These are phyloP conservation scores for Ylistrum balloti DNA, from an alignment of 1,140 invertebrate species.

Conservation along the genomic window DNA sequence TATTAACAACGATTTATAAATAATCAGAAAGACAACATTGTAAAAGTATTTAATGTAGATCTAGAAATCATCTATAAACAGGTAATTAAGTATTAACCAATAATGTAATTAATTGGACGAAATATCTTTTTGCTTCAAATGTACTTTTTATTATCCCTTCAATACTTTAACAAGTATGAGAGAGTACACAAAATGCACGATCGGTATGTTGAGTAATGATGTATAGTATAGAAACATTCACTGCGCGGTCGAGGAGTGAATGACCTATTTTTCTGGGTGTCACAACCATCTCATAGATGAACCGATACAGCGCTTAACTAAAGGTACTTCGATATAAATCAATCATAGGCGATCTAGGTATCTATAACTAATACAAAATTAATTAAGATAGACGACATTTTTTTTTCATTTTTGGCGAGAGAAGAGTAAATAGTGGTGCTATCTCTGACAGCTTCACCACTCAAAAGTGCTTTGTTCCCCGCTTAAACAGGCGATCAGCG, in stretches of 20 bases:
- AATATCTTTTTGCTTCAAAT: too few species aligned
- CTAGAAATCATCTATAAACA: too few species aligned
- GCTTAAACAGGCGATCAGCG: constrained; percentile 20
- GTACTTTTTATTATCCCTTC: neutral
- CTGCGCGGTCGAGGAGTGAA: neutral
- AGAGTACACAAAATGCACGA: neutral
- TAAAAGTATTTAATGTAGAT: too few species aligned
- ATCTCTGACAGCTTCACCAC: neutral
- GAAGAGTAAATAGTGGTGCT: neutral
- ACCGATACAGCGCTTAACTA: neutral
- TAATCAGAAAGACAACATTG: too few species aligned
- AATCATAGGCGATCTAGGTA: neutral
- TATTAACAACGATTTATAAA: too few species aligned
- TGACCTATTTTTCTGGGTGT: neutral
- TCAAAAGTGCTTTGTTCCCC: neutral
- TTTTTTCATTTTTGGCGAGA: neutral
- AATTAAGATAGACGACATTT: constrained; percentile 40
- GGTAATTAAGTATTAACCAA: too few species aligned
- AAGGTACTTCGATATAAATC: neutral
- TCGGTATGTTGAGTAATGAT: too few species aligned
- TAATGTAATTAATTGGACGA: too few species aligned
- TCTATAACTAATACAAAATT: constrained; percentile 30
- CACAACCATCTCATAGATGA: neutral
- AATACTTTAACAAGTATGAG: neutral
- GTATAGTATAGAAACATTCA: too few species aligned